These are phyloP conservation scores for Lasioglossum marginatum DNA, from an alignment of 2,888 invertebrate species.

Conservation along the genomic window DNA sequence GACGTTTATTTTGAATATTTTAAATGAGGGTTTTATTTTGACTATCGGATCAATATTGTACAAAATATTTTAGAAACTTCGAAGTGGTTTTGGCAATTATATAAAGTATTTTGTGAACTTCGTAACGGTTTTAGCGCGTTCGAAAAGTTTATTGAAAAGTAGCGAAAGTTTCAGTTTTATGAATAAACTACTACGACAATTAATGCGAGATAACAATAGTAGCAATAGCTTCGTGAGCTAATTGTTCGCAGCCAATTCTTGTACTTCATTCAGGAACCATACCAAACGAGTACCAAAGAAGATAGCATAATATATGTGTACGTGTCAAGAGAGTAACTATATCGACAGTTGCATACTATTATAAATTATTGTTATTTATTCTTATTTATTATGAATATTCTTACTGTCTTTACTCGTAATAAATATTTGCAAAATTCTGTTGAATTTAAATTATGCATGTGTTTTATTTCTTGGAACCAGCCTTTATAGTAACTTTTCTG, in stretches of 20 bases:
- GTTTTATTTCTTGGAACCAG: not conserved
- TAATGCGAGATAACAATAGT: not conserved
- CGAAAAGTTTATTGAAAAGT: not conserved
- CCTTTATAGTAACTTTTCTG: too few relatives aligned
- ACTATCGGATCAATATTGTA: too few relatives aligned
- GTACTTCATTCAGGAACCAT: slow-evolving; percentile 23
- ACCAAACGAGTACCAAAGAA: slow-evolving; percentile 48
- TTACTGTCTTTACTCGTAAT: slow-evolving; percentile 57
- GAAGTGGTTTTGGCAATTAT: too few relatives aligned
- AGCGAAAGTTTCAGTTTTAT: slow-evolving; percentile 15
- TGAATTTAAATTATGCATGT: slow-evolving; percentile 51
- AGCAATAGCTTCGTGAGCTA: not conserved
- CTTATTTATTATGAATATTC: slow-evolving; percentile 68
- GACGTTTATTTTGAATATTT: too few relatives aligned
- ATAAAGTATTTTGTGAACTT: not conserved
- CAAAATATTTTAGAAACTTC: too few relatives aligned
- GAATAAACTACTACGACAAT: slow-evolving; percentile 28
- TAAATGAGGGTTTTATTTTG: too few relatives aligned
- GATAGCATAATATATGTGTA: slow-evolving; percentile 28
- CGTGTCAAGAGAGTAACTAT: slow-evolving; percentile 48
- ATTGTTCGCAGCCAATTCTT: slow-evolving; percentile 24
- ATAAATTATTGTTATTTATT: slow-evolving; percentile 63
- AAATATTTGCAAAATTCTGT: slow-evolving; percentile 66
- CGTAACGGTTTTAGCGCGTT: not conserved
- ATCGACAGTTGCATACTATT: slow-evolving; percentile 39